These are phyloP conservation scores for Palythoa caribaeorum DNA, from an alignment of 92 coral and sea anemone species.

Conservation along the genomic window DNA sequence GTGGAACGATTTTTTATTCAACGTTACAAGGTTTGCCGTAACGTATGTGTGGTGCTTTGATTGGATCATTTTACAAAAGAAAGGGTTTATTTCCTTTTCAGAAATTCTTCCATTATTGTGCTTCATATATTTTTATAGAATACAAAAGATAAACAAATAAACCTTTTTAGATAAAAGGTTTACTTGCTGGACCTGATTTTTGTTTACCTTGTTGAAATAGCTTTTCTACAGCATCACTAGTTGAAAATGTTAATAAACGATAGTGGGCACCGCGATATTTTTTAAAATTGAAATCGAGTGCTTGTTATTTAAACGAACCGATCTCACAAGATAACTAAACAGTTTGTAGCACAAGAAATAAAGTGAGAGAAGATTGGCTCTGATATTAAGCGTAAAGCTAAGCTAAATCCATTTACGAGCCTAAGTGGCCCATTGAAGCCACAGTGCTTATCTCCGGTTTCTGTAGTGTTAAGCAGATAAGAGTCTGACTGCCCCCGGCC, in stretches of 20 bases:
- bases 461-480: too few species aligned
- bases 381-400: too few species aligned
- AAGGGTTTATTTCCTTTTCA: too few species aligned
- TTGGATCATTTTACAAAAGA: neutral
- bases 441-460: too few species aligned
- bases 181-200: neutral
- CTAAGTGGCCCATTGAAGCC: too few species aligned
- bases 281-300: neutral
- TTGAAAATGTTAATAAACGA: neutral
- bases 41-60: neutral
- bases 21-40: neutral
- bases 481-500: too few species aligned
- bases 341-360: too few species aligned
- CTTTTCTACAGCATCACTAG: neutral
- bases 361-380: too few species aligned
- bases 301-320: neutral
- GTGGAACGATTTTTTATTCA: slow-evolving; percentile 42
- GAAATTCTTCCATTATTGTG: neutral
- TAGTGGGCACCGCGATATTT: neutral
- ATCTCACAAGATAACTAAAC: too few species aligned
- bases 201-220: neutral
- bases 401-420: too few species aligned
- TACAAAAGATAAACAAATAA: neutral
- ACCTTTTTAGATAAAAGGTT: neutral
- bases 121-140: neutral